Conservation (phyloP, 2,888 invertebrate species). For the Pristionchus mayeri region DNA sequence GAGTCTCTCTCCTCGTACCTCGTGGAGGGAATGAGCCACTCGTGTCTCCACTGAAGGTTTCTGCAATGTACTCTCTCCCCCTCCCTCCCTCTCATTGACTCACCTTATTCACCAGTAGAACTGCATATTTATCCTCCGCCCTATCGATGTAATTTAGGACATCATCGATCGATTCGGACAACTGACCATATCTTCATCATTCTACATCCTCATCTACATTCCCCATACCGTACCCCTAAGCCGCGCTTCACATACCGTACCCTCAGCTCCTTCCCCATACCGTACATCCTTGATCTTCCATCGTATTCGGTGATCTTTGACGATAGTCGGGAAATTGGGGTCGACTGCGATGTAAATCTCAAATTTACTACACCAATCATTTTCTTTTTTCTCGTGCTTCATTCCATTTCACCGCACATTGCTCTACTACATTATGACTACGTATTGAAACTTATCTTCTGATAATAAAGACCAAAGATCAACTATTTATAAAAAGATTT, state of each 20-base stretch:
- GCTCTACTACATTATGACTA: no score
- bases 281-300: neutral
- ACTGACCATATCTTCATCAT: neutral
- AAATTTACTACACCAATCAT: neutral
- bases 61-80: neutral
- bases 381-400: neutral
- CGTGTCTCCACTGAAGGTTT: conserved; percentile 26
- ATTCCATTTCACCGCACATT: no score
- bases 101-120: conserved; percentile 17
- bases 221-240: no score
- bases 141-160: neutral
- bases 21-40: conserved; percentile 35
- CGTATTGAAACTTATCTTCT: no score
- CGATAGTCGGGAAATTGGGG: neutral
- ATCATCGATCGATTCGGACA: neutral
- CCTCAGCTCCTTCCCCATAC: no score
- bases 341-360: conserved; percentile 19
- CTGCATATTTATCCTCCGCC: neutral
- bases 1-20: neutral
- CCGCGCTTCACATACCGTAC: no score
- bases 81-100: no score
- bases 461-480: no score
- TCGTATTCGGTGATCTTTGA: conserved; percentile 19
- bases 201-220: no score
- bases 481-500: no score